Conservation (phyloP, 2,888 invertebrate genomes). For the Rutpela maculata region DNA sequence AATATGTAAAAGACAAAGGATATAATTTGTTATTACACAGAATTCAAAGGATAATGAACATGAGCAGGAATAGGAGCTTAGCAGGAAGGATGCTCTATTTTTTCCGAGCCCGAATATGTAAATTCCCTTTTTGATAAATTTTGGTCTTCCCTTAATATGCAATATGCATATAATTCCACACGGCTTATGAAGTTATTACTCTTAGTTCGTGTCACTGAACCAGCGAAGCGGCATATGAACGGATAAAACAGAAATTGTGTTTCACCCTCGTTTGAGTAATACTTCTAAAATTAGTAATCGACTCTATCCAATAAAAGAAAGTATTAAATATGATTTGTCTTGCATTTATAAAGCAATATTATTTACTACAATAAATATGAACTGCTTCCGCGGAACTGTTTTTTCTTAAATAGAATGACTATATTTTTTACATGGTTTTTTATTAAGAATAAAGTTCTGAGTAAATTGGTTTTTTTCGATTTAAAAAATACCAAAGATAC, state of each 20-base stretch:
- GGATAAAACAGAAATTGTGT: background rate
- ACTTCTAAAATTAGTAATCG: background rate
- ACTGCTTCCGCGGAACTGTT: too few species aligned
- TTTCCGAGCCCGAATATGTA: slow-evolving; percentile 60
- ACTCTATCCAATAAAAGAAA: background rate
- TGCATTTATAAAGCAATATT: background rate
- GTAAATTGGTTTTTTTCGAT: too few species aligned
- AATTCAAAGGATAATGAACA: slow-evolving; percentile 16
- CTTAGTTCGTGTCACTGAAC: slow-evolving; percentile 51
- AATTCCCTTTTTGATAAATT: slow-evolving; percentile 69
- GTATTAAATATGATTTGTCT: background rate
- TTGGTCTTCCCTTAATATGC: slow-evolving; percentile 64
- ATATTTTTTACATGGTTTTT: too few species aligned
- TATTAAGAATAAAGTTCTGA: too few species aligned
- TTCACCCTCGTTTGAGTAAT: slow-evolving; percentile 4
- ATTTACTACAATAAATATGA: background rate
- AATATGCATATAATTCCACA: slow-evolving; percentile 68
- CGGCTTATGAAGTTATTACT: slow-evolving; percentile 68
- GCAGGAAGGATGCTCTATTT: slow-evolving; percentile 25
- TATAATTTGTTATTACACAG: slow-evolving; percentile 22
- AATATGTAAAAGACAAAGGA: slow-evolving; percentile 18
- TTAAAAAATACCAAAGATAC: too few species aligned
- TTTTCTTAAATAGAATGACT: too few species aligned
- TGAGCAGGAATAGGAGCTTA: slow-evolving; percentile 16
- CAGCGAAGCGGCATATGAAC: slow-evolving; percentile 45